Evolutionary conservation across 1,140 invertebrate species (phyloP).

Genomic region (Gerris buenoi): DNA sequence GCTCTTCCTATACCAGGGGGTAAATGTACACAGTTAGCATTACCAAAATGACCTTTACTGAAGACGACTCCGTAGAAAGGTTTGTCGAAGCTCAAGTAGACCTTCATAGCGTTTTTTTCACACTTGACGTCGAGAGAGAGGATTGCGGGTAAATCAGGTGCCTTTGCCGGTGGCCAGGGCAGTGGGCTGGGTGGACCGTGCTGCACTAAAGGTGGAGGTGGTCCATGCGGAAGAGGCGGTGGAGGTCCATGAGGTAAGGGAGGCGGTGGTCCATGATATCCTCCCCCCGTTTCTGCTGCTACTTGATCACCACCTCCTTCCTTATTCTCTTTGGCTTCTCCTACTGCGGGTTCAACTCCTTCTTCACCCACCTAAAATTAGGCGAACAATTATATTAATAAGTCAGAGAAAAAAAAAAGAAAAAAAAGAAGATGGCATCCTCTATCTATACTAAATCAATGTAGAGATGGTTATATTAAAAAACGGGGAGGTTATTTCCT

Average conservation of each 20-base stretch:
- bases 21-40: constrained; percentile 76
- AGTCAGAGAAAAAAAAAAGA: too few species aligned
- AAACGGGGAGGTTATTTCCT: too few species aligned
- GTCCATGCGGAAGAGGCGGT: not conserved
- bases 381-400: too few species aligned
- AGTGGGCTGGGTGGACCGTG: constrained; percentile 6
- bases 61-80: constrained; percentile 94
- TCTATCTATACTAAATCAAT: too few species aligned
- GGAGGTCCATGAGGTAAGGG: not conserved
- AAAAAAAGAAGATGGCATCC: too few species aligned
- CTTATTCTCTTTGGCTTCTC: not conserved
- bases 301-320: not conserved
- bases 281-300: not conserved
- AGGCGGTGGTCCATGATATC: not conserved
- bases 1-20: constrained; percentile 76
- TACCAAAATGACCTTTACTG: constrained; percentile 66
- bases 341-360: not conserved
- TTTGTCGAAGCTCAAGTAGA: constrained; percentile 84
- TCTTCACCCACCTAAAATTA: too few species aligned
- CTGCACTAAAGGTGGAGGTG: not conserved
- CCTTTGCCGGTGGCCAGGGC: constrained; percentile 44
- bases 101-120: constrained; percentile 87
- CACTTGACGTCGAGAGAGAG: constrained; percentile 86
- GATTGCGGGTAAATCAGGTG: constrained; percentile 76
- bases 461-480: too few species aligned